Conservation (phyloP, 1,140 invertebrate genomes). For the Pseudomyrmex flavicornis region DNA sequence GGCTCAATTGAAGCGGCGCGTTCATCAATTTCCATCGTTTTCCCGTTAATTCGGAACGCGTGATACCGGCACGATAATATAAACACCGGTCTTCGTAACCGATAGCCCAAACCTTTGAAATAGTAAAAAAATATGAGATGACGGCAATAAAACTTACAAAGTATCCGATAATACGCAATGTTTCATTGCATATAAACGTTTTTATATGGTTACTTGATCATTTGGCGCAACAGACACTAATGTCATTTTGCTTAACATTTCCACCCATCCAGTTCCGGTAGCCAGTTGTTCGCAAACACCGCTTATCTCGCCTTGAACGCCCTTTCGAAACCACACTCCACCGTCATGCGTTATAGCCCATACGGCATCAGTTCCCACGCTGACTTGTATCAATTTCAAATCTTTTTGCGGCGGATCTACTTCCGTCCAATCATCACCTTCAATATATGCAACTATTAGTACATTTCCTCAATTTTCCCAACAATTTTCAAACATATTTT, state of each 20-base stretch:
- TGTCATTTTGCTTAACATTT: constrained; percentile 94
- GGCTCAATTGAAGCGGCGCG: constrained; percentile 91
- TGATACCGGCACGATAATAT: constrained; percentile 93
- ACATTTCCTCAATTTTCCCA: not conserved
- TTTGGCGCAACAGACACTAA: constrained; percentile 93
- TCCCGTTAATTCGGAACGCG: constrained; percentile 91
- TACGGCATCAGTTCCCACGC: constrained; percentile 93
- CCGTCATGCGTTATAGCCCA: constrained; percentile 95
- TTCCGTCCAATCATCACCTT: constrained; percentile 92
- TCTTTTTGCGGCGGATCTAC: constrained; percentile 90
- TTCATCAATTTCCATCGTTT: constrained; percentile 93
- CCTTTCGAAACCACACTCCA: constrained; percentile 95
- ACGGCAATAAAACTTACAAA: constrained; percentile 8
- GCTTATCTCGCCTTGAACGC: constrained; percentile 90
- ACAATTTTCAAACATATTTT: constrained; percentile 3
- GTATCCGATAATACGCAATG: not conserved
- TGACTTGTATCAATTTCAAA: constrained; percentile 90
- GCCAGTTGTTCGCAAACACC: constrained; percentile 90
- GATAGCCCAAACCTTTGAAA: constrained; percentile 88
- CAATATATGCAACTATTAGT: constrained; percentile 57
- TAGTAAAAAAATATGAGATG: not conserved
- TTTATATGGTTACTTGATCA: constrained; percentile 89
- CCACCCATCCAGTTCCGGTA: constrained; percentile 92
- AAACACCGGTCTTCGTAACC: constrained; percentile 90
- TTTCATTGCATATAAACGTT: constrained; percentile 1